phyloP scores from a whole-genome alignment of 2,797 vertebrate genomes.

The Dromococcyx pavoninus region DNA sequence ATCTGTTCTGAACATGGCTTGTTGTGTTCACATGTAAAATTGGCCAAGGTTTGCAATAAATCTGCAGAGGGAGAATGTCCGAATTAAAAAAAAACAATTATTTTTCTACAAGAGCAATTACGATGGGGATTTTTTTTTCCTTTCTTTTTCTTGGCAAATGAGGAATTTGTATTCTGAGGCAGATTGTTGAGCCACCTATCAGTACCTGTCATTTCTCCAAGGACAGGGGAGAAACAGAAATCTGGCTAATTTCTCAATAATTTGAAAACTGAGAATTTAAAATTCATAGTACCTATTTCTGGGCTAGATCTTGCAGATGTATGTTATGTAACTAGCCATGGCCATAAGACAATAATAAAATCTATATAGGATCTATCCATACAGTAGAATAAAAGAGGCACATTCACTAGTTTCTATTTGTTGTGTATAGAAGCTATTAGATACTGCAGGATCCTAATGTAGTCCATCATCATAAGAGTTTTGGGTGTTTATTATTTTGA shows the following conservation, averaged over 20 bases:
- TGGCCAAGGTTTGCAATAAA: neutral
- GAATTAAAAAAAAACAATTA: neutral
- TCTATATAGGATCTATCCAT: neutral
- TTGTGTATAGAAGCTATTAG: neutral
- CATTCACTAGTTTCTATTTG: neutral
- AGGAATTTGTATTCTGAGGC: neutral
- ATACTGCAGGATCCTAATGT: neutral
- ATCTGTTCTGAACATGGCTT: neutral
- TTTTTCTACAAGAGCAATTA: neutral
- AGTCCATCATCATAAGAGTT: neutral
- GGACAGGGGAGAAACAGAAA: neutral
- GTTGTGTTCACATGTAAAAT: neutral
- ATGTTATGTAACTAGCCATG: neutral
- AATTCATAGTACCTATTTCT: neutral
- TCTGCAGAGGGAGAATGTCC: neutral
- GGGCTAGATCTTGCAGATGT: neutral
- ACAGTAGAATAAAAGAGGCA: neutral
- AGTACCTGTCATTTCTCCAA: neutral
- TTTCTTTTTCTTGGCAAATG: neutral
- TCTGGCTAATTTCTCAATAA: neutral
- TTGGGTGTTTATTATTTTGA: neutral
- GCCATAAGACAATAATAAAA: neutral
- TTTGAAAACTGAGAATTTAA: neutral
- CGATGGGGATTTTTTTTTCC: accelerated
- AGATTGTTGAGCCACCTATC: neutral